These are phyloP conservation scores for Oxygymnocypris stewartii DNA, from an alignment of 2,113 vertebrate genomes.

Conservation along the genomic window DNA sequence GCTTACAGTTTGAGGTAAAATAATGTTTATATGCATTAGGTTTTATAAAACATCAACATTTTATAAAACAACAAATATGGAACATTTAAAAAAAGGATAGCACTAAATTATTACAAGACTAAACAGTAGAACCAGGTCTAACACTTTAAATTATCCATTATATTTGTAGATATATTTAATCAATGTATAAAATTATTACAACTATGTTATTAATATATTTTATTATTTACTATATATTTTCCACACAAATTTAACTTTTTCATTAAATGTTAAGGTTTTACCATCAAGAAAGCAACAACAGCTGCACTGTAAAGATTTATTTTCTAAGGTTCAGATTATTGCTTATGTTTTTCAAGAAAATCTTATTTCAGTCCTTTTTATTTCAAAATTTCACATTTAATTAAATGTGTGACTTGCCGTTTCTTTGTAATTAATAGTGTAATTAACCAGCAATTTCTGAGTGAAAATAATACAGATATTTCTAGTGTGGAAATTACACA, in stretches of 20 bases:
- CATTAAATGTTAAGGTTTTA: neutral
- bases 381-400: too few relatives aligned
- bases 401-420: too few relatives aligned
- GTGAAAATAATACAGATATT: neutral
- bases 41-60: too few relatives aligned
- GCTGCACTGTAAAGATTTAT: too few relatives aligned
- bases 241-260: neutral
- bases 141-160: too few relatives aligned
- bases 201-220: neutral
- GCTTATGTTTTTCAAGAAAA: too few relatives aligned
- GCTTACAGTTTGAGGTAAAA: neutral
- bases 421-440: neutral
- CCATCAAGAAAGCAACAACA: neutral
- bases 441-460: neutral
- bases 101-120: too few relatives aligned
- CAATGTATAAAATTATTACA: neutral
- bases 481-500: neutral
- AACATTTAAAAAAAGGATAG: too few relatives aligned
- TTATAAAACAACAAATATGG: too few relatives aligned
- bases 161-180: neutral
- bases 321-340: too few relatives aligned
- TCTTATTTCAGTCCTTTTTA: too few relatives aligned
- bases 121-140: too few relatives aligned
- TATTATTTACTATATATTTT: neutral
- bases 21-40: neutral